Base-by-base conservation (phyloP, 2,113 vertebrate genomes). In the Regulus satrapa region DNA sequence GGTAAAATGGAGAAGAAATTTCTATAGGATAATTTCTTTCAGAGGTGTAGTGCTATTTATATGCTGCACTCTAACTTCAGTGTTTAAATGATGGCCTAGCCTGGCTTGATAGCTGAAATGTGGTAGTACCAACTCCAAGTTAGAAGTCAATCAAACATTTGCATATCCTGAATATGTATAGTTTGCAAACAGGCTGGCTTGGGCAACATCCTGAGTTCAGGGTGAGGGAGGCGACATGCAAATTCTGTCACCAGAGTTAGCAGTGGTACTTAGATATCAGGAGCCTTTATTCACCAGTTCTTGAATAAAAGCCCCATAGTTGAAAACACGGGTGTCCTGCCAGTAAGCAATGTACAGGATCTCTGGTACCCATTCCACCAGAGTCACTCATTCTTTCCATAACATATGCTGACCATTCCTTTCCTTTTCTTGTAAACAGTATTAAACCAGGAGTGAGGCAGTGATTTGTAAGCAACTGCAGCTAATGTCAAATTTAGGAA, bases 391-490 rank as follows among this genome's bases (percentile, higher is more conserved):
- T 94, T 87, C 81, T 95, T 96, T 93, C 85, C 89, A 90, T 81
- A 88, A 76, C 94, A 87, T 95, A 82, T 93, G 87, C 32, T 97
- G 92, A 90, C 87, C 93, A 93, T 93, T 94, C 81, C 88, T 94
- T 93, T 87, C 74, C 67, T 94, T 94, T 73, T 85, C 82, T 88
- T 93, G 67, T 94, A 82, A 96, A 95, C 74, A 63, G 58, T 41
- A 20, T 76, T 93, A 95, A 96, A 73, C 87, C 71, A 32, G 55
- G 87, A 76, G 51, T 55, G 66, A 87, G 71, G 54, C 69, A 78
- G 23, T 41, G 49, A 66, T 62, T 72, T 49, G 43, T 82, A 68
- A 95, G 77, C 49, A 73, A 85, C 25, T 54, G 32, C 81, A 85
- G 46, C 73, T 85, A 59, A 58, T 76, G 38, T 69, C 45, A 85